Base-by-base conservation (phyloP, 2,888 invertebrate species). In the Hirtodrosophila confusa region DNA sequence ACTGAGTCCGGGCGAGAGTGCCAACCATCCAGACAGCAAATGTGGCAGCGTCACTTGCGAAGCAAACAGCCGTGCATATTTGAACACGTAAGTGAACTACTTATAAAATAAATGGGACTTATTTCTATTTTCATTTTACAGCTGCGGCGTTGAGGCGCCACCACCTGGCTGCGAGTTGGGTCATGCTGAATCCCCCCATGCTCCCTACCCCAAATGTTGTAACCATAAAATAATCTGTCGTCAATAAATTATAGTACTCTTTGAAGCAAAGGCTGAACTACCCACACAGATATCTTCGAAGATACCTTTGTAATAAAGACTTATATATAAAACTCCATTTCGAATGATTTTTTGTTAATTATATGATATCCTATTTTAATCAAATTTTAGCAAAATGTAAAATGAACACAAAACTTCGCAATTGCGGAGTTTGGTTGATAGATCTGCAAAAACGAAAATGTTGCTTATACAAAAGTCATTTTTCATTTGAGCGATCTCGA, bases 201-300 rank as follows among this genome's bases (percentile, higher is more conserved):
- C 67, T n/a, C 60, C 69, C 17, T 83, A 83, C 45, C 83, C 83
- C 0, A 12, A 36, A 0, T 83, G 83, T n/a, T 83, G 83, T 36
- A 39, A 65, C 0, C 80, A 57, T 10, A 12, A 57, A 3, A 31
- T 62, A 6, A 5, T 75, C 10, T 2, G 44, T 9, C 5, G 12
- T 29, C 49, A 60, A 58, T 45, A 29, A 31, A 39, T 2, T 40
- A 17, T 17, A 17, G 1, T 17, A 1, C 17, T 17, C 2, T 2
- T 17, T 17, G 17, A 17, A 17, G 17, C 1, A 17, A 17, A 2
- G 2, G 17, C 17, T 17, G 17, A 17, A 17, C 17, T 17, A 17
- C 17, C 17, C 17, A 17, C 17, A 17, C 17, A 17, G 1, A 17
- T 17, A 17, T 17, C 17, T 17, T 17, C 17, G 17, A 1, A 17